Base-by-base conservation (phyloP, 2,797 vertebrate genomes). In the Galaxias olidus region DNA sequence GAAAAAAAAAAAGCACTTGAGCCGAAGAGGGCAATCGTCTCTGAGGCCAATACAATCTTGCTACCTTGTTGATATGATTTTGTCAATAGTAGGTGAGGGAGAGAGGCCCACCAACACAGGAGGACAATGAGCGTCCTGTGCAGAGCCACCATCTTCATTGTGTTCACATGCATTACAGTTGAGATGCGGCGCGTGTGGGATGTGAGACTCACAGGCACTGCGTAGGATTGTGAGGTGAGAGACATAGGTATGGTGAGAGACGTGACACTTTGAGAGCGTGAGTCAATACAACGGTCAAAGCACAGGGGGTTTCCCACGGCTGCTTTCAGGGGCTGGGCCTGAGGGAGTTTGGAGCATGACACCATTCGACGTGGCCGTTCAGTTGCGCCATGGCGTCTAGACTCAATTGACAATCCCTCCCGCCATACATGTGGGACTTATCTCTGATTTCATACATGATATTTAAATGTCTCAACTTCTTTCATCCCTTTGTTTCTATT, bases 101-200 rank as follows among this genome's bases (percentile, higher is more conserved):
- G 64, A 50, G 51, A 44, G 58, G 65, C 71, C 66, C 65, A 70
- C 77, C 69, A 73, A 75, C n/a, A 60, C 66, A 68, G 65, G 63
- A 73, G 65, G 71, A 46, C 66, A 76, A 69, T 72, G 59, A 65
- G 59, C 50, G 41, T 72, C 58, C 62, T 67, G 72, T 82, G 57
- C 52, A n/a, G 59, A 7, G 61, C 61, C 30, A 30, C 30, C 30
- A 30, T 30, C 30, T 30, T 30, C 30, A 30, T 30, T 6, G 6
- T 30, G 30, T 30, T 30, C 30, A 30, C 30, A 30, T 30, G 30
- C 30, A 30, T 6, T 30, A 30, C 6, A 30, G 30, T 6, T 30
- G 30, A 30, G 30, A 30, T n/a, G n/a, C n/a, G n/a, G n/a, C n/a
- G n/a, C n/a, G n/a, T n/a, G n/a, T n/a, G n/a, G n/a, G n/a, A n/a